These are phyloP conservation scores for Maniola hyperantus DNA, from an alignment of 2,888 invertebrate genomes.

Conservation along the genomic window DNA sequence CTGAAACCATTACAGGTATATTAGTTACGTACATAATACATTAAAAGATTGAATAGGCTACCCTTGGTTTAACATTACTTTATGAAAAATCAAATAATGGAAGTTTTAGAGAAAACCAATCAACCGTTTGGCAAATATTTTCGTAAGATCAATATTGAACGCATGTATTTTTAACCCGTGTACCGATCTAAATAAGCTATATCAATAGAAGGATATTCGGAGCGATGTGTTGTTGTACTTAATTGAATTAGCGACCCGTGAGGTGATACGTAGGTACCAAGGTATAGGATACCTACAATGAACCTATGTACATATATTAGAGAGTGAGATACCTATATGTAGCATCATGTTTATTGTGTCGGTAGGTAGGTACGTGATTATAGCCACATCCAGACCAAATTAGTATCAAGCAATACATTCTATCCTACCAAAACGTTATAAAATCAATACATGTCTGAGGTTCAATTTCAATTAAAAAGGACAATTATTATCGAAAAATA, in stretches of 20 bases:
- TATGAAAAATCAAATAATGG: no score
- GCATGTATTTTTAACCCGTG: conserved; percentile 4
- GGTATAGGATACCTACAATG: conserved; percentile 7
- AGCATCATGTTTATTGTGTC: neutral
- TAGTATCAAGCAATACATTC: neutral
- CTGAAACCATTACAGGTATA: no score
- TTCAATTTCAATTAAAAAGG: no score
- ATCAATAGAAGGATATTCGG: conserved; percentile 27
- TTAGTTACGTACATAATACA: no score
- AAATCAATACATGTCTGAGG: no score
- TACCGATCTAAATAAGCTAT: conserved; percentile 11
- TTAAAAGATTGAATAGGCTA: no score
- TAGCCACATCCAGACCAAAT: neutral
- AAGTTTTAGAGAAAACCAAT: no score
- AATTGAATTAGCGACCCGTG: conserved; percentile 24
- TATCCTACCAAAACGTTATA: no score
- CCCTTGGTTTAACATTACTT: no score
- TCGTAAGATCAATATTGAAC: neutral
- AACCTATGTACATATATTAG: neutral
- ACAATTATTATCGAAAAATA: no score
- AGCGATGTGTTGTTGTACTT: conserved; percentile 13
- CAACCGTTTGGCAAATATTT: neutral
- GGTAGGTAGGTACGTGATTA: neutral
- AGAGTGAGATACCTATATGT: neutral
- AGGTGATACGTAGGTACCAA: conserved; percentile 1